Evolutionary conservation across 2,888 invertebrate species (phyloP).

Genomic region (Cryptophagus acutangulus): DNA sequence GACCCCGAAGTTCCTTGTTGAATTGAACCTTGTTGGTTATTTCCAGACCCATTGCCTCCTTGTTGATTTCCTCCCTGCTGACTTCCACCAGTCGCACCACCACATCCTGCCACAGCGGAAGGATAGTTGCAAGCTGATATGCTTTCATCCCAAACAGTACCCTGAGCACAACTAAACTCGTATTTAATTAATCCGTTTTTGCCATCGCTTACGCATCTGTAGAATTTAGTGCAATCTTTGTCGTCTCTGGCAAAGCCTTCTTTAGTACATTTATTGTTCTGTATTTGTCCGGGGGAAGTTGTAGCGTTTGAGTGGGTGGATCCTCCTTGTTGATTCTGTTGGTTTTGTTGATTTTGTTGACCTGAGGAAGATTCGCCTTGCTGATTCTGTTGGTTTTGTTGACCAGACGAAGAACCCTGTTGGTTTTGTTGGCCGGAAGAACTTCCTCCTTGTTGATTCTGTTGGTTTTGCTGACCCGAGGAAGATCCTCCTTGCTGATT

Average conservation of each 20-base stretch:
- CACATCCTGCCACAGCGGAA: conserved; percentile 51
- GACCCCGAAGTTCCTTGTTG: conserved; percentile 19
- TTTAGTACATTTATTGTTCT: conserved; percentile 47
- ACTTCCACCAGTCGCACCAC: conserved; percentile 16
- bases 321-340: conserved; percentile 20
- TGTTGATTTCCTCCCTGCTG: conserved; percentile 14
- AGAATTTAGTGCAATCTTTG: conserved; percentile 67
- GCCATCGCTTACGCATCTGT: conserved; percentile 66
- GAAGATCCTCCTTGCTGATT: conserved; percentile 13
- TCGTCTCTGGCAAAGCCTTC: conserved; percentile 67
- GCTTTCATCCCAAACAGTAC: conserved; percentile 72
- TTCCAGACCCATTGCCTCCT: conserved; percentile 13
- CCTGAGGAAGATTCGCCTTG: conserved; percentile 16
- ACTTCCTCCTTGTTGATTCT: conserved; percentile 22
- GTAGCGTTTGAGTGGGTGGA: conserved; percentile 1
- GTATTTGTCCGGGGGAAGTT: not conserved
- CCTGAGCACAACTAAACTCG: conserved; percentile 69
- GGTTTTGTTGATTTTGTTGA: conserved; percentile 18
- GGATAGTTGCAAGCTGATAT: conserved; percentile 68
- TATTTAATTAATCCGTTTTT: conserved; percentile 59
- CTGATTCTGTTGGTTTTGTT: conserved; percentile 23
- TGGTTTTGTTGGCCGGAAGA: conserved; percentile 22
- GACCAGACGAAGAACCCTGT: conserved; percentile 20
- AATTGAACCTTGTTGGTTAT: conserved; percentile 18
- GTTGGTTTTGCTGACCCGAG: conserved; percentile 23